These are phyloP conservation scores for Macrophya annulata DNA, from an alignment of 2,888 invertebrate genomes.

Conservation along the genomic window DNA sequence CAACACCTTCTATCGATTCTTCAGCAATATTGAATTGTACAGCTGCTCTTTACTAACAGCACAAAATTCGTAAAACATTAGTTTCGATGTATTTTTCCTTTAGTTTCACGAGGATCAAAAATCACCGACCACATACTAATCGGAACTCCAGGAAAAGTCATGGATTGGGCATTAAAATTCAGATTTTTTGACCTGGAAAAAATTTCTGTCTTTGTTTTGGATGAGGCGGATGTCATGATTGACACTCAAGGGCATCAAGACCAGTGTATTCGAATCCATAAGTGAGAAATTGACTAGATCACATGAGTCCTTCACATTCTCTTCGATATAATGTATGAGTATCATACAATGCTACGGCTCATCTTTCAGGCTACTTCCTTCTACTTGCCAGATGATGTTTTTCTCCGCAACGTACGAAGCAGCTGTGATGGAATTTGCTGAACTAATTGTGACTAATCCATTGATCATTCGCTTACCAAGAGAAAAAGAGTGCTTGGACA, in stretches of 20 bases:
- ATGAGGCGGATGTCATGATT: conserved; percentile 99
- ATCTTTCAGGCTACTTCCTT: conserved; percentile 82
- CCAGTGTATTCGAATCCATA: conserved; percentile 97
- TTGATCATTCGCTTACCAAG: conserved; percentile 92
- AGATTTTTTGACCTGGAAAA: conserved; percentile 92
- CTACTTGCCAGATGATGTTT: conserved; percentile 97
- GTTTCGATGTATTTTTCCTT: conserved; percentile 63
- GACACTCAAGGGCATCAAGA: conserved; percentile 99
- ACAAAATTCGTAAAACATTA: not conserved
- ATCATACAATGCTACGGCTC: not conserved
- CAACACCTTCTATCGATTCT: not conserved
- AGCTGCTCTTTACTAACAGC: not conserved
- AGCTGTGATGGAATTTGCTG: conserved; percentile 98
- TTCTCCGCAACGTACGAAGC: conserved; percentile 98
- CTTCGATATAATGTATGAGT: not conserved
- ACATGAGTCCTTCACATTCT: not conserved
- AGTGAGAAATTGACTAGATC: conserved; percentile 80
- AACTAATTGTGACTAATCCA: conserved; percentile 95
- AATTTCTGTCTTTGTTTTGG: conserved; percentile 97
- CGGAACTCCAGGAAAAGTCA: conserved; percentile 98
- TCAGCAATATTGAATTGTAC: not conserved
- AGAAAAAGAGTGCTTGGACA: conserved; percentile 97
- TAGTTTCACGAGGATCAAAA: conserved; percentile 87
- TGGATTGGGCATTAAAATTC: conserved; percentile 96
- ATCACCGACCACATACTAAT: conserved; percentile 95